These are phyloP conservation scores for Sebastes dallii DNA, from an alignment of 2,797 vertebrate genomes.

Conservation along the genomic window DNA sequence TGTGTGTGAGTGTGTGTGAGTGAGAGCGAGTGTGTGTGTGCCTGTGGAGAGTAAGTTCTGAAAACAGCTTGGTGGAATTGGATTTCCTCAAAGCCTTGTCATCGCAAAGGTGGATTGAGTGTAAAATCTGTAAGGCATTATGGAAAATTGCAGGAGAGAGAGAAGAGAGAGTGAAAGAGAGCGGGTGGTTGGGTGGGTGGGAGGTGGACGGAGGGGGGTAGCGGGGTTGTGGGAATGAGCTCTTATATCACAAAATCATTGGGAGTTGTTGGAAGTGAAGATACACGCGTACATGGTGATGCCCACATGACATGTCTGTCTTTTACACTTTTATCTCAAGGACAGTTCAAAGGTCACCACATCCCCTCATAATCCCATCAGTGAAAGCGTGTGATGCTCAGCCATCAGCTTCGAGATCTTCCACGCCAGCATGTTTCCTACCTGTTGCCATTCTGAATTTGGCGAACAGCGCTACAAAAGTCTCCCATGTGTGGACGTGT, in stretches of 20 bases:
- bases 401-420: neutral
- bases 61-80: constrained; percentile 83
- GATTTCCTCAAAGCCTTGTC: constrained; percentile 85
- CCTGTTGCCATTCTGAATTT: constrained; percentile 52
- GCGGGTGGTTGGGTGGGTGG: constrained; percentile 52
- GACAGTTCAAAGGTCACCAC: constrained; percentile 29
- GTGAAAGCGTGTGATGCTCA: neutral
- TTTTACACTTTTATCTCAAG: neutral
- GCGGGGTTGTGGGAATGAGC: constrained; percentile 21
- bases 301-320: neutral
- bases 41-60: constrained; percentile 82
- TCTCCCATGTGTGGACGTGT: neutral
- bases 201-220: constrained; percentile 20
- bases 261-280: constrained; percentile 31
- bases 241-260: constrained; percentile 55
- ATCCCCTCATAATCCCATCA: neutral
- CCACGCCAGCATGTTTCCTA: neutral
- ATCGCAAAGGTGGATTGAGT: constrained; percentile 82
- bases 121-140: constrained; percentile 82
- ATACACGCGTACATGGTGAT: neutral
- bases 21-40: constrained; percentile 56
- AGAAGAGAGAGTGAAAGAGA: constrained; percentile 66
- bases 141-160: constrained; percentile 76
- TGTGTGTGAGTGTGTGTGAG: constrained; percentile 49
- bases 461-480: neutral